Evolutionary conservation across 1,140 invertebrate genomes (phyloP).

Genomic region (Drosophila ironensis): DNA sequence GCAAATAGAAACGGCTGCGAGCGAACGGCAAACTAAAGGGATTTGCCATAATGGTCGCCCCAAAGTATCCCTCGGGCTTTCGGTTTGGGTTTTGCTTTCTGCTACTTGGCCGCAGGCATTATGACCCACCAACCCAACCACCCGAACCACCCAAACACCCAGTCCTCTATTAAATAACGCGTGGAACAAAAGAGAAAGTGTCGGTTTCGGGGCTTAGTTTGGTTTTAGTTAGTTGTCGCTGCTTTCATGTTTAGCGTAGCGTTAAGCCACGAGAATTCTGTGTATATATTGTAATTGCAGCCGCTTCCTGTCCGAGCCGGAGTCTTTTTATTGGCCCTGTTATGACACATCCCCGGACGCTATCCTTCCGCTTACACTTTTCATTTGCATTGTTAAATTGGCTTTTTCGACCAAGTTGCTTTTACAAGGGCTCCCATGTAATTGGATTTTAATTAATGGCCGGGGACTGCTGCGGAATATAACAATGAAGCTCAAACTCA

Average conservation of each 20-base stretch:
- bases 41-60: conserved; percentile 59
- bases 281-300: conserved; percentile 18
- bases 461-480: no score
- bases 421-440: conserved; percentile 13
- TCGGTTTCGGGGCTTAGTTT: conserved; percentile 22
- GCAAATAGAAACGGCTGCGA: conserved; percentile 63
- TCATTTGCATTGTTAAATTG: conserved; percentile 21
- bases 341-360: not conserved
- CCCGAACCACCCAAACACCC: no score
- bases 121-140: conserved; percentile 9
- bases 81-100: conserved; percentile 28
- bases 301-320: not conserved
- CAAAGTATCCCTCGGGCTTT: conserved; percentile 43
- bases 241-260: conserved; percentile 25
- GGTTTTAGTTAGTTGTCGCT: conserved; percentile 8
- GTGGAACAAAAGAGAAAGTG: conserved; percentile 3
- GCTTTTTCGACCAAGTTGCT: not conserved
- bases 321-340: conserved; percentile 10
- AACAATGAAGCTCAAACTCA: not conserved
- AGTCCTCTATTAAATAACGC: conserved; percentile 44
- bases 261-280: conserved; percentile 20
- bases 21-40: conserved; percentile 63
- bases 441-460: conserved; percentile 29
- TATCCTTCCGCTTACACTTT: conserved; percentile 2
- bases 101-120: conserved; percentile 17